These are phyloP conservation scores for Petaurus breviceps DNA, from an alignment of 2,113 vertebrate genomes.

Conservation along the genomic window DNA sequence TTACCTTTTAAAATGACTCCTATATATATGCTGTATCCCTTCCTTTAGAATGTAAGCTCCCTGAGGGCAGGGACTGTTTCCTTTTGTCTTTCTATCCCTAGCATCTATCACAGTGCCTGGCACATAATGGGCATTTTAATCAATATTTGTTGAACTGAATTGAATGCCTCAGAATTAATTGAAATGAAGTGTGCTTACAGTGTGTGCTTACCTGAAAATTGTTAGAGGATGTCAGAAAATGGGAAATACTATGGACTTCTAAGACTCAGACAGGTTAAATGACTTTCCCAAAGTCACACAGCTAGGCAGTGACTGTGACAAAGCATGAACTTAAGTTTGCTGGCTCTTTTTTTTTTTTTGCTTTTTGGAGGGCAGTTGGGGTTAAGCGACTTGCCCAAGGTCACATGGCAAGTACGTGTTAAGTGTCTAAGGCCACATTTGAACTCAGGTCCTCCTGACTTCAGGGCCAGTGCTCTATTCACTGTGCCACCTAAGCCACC, in stretches of 20 bases:
- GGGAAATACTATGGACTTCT: not conserved
- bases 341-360: not conserved
- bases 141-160: not conserved
- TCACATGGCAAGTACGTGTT: too few relatives aligned
- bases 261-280: not conserved
- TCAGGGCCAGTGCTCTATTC: too few relatives aligned
- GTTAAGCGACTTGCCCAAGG: too few relatives aligned
- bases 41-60: not conserved
- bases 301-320: not conserved
- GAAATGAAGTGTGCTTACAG: not conserved
- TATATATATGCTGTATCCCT: not conserved
- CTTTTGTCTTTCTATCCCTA: not conserved
- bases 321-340: too few relatives aligned
- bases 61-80: not conserved
- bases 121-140: not conserved
- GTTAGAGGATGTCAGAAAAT: not conserved
- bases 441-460: too few relatives aligned
- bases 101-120: not conserved
- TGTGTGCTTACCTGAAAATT: too few relatives aligned
- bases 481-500: too few relatives aligned
- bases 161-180: not conserved
- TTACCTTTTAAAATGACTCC: not conserved
- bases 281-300: not conserved
- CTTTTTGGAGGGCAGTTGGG: too few relatives aligned
- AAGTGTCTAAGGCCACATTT: too few relatives aligned